Base-by-base conservation (phyloP, 53 echinoderm and acorn worm genomes). In the Hippasteria phrygiana region DNA sequence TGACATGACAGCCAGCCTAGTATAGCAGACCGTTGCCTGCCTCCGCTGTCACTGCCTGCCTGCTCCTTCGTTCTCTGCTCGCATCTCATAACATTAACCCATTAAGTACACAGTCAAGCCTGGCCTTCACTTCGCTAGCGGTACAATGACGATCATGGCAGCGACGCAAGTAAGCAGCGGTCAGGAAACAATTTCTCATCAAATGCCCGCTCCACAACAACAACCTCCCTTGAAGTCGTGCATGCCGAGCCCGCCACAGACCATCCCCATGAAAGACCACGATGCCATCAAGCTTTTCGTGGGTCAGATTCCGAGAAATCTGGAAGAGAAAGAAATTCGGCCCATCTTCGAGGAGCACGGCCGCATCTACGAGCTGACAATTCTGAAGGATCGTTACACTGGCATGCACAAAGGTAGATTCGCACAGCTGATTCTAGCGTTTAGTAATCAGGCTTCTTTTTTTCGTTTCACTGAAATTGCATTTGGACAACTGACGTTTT, bases 241-340 rank as follows among this genome's bases (percentile, higher is more conserved):
- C 75, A 87, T 97, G 72, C 85, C 93, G 55, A 92, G 87, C 85
- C 90, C 97, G 79, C 95, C 93, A 38, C 96, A 96, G 63, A 95
- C 97, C 75, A 97, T 97, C 69, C 97, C 97, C 42, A 95, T 97
- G 97, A 97, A 97, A 82, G 95, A 97, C 81, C 97, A 97, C 70
- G 97, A 97, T 92, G 97, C 97, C 35, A 97, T 97, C 88, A 97
- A 97, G 89, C 89, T 97, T n/a, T 97, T 97, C 78, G 97, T 95
- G 8, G 97, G 97, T 9, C 95, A 95, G 87, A 97, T 97, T 92
- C 97, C 95, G 35, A 88, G 97, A 77, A 97, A 95, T 79, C 91
- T 97, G 91, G 93, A 93, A 77, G 97, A 97, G 87, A 97, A 97
- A 78, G 97, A 97, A 74, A 87, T 97, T 78, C 95, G 95, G 46